These are phyloP conservation scores for Kuschelorhynchus macadamiae DNA, from an alignment of 2,888 invertebrate genomes.

Conservation along the genomic window DNA sequence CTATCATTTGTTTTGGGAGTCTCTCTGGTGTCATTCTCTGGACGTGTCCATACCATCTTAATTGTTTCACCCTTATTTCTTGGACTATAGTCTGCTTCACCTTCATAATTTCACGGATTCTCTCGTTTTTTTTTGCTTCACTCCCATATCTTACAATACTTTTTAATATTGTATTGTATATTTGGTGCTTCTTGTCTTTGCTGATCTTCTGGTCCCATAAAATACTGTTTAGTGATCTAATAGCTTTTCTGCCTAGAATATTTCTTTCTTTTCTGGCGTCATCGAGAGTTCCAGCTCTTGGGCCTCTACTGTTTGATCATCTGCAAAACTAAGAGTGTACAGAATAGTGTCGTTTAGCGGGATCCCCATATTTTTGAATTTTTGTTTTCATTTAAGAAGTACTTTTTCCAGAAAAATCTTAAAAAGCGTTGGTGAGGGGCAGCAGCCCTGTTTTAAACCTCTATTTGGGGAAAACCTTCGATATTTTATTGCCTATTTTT, in stretches of 20 bases:
- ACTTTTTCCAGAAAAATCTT: too few relatives aligned
- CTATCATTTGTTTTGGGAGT: too few relatives aligned
- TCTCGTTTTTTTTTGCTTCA: too few relatives aligned
- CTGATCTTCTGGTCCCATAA: slow-evolving; percentile 9
- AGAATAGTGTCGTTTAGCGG: neutral
- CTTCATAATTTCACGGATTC: too few relatives aligned
- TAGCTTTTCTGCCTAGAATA: neutral
- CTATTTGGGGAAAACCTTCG: too few relatives aligned
- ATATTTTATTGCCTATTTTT: neutral
- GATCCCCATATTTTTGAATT: neutral
- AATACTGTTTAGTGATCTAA: neutral
- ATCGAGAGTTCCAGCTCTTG: neutral
- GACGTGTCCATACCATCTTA: slow-evolving; percentile 5
- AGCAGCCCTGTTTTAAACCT: neutral
- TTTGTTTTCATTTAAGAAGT: neutral
- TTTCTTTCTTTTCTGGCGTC: neutral
- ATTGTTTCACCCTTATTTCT: neutral
- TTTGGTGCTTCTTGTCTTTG: neutral
- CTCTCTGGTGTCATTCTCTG: too few relatives aligned
- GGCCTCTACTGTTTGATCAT: too few relatives aligned
- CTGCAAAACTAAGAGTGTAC: too few relatives aligned
- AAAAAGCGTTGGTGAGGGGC: neutral
- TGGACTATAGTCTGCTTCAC: too few relatives aligned
- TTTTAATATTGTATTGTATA: slow-evolving; percentile 17
- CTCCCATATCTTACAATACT: neutral